Conservation (phyloP, 2,113 vertebrate genomes). For the Argyrosomus japonicus region DNA sequence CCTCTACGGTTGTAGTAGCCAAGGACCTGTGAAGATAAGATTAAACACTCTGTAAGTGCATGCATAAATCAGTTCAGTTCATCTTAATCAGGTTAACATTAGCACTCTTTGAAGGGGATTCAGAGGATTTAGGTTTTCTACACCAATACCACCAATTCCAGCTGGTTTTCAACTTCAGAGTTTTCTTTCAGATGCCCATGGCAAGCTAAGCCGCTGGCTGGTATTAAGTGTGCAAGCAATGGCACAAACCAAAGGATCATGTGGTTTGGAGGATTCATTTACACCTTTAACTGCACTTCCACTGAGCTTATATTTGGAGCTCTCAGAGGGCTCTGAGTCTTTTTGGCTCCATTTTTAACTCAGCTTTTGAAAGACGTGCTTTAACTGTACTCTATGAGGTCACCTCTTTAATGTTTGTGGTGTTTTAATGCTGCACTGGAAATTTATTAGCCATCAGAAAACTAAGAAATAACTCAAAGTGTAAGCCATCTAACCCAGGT, state of each 20-base stretch:
- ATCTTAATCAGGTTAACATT: not conserved
- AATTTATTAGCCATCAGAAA: conserved; percentile 43
- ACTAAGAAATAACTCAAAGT: not conserved
- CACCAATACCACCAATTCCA: conserved; percentile 4
- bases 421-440: conserved; percentile 38
- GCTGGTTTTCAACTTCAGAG: conserved; percentile 29
- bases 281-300: conserved; percentile 58
- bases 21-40: conserved; percentile 86
- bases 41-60: not conserved
- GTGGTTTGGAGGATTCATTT: conserved; percentile 65
- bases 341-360: conserved; percentile 32
- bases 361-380: conserved; percentile 29
- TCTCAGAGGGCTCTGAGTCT: not conserved
- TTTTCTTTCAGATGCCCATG: conserved; percentile 17
- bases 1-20: conserved; percentile 98
- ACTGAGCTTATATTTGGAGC: conserved; percentile 19
- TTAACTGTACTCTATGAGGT: conserved; percentile 57
- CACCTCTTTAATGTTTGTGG: conserved; percentile 45
- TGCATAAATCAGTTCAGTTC: not conserved
- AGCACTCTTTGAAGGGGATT: not conserved
- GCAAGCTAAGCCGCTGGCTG: conserved; percentile 1
- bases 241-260: conserved; percentile 39
- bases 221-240: conserved; percentile 26
- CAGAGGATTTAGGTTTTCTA: conserved; percentile 25
- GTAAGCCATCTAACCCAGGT: conserved; percentile 24